A percentile compares a stretch with the other conserved stretches of the same genome.
Evolutionary conservation across 1,140 invertebrate species (phyloP).

Genomic region (Pararge aegeria): DNA sequence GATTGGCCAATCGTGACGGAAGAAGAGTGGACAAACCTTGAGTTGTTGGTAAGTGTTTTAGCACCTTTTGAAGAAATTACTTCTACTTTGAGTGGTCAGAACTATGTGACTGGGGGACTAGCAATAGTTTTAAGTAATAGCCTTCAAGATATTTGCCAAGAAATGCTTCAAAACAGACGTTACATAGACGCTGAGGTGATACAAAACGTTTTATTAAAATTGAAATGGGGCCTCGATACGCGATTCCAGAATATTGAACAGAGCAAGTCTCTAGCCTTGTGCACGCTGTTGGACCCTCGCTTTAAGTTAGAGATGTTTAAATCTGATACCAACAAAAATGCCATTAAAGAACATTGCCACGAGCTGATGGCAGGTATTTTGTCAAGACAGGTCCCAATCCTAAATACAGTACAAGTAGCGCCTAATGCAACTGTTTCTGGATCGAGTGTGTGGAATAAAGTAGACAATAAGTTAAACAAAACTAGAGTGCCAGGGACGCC

Average conservation of each 20-base stretch:
- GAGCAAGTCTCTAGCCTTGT: conserved; percentile 16
- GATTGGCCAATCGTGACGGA: conserved; percentile 2
- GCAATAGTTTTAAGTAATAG: conserved; percentile 13
- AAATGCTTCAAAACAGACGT: conserved; percentile 9
- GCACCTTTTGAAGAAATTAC: neutral
- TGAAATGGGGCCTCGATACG: conserved; percentile 9
- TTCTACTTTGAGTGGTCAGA: neutral
- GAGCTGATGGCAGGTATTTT: conserved; percentile 9
- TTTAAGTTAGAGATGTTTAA: conserved; percentile 13
- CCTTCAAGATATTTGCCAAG: conserved; percentile 11
- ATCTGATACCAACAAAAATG: conserved; percentile 11
- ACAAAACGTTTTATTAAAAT: conserved; percentile 13
- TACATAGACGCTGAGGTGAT: conserved; percentile 8
- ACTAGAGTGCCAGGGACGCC: no score
- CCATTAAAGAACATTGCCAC: conserved; percentile 6
- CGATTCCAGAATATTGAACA: conserved; percentile 4
- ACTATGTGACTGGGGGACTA: conserved; percentile 1
- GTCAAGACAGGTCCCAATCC: neutral
- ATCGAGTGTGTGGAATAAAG: no score
- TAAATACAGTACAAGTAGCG: no score
- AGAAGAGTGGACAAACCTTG: neutral
- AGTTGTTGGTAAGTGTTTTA: neutral
- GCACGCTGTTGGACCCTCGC: conserved; percentile 4
- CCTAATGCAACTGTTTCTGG: no score
- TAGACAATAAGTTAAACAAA: no score